phyloP scores from a whole-genome alignment of 2,797 vertebrate genomes.

The Limosa lapponica region DNA sequence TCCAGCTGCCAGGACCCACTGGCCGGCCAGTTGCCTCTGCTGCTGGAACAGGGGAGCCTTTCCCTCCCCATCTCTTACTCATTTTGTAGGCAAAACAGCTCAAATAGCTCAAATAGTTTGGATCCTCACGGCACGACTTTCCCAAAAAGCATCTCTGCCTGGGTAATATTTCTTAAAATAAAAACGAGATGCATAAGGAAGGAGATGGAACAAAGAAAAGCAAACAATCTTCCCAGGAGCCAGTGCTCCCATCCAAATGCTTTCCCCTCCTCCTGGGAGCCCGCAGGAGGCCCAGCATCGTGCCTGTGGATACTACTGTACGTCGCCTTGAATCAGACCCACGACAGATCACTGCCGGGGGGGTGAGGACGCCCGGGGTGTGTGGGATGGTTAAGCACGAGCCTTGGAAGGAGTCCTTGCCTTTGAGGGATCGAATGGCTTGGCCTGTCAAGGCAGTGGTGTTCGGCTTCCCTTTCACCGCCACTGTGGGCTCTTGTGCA shows the following conservation, averaged over 20 bases:
- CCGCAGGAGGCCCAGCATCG: constrained; percentile 2
- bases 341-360: neutral
- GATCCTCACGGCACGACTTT: constrained; percentile 7
- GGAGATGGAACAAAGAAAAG: constrained; percentile 53
- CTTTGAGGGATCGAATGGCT: constrained; percentile 36
- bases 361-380: neutral
- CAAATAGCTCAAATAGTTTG: constrained; percentile 62
- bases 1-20: neutral
- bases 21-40: neutral
- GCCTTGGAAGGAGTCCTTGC: constrained; percentile 43
- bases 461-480: neutral
- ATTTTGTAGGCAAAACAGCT: constrained; percentile 46
- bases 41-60: neutral
- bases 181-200: constrained; percentile 33
- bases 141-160: neutral
- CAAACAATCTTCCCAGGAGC: constrained; percentile 38
- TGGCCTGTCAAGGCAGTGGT: neutral
- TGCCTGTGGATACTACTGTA: constrained; percentile 36
- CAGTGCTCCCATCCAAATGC: constrained; percentile 21
- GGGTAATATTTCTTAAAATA: constrained; percentile 70
- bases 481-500: neutral
- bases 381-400: constrained; percentile 29
- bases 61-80: constrained; percentile 32
- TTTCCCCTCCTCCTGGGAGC: neutral
- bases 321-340: neutral